A percentile compares a stretch with the other conserved stretches of the same genome.
Evolutionary conservation across 2,797 vertebrate genomes (phyloP).

Genomic region (Scolopax bukidnonensis): DNA sequence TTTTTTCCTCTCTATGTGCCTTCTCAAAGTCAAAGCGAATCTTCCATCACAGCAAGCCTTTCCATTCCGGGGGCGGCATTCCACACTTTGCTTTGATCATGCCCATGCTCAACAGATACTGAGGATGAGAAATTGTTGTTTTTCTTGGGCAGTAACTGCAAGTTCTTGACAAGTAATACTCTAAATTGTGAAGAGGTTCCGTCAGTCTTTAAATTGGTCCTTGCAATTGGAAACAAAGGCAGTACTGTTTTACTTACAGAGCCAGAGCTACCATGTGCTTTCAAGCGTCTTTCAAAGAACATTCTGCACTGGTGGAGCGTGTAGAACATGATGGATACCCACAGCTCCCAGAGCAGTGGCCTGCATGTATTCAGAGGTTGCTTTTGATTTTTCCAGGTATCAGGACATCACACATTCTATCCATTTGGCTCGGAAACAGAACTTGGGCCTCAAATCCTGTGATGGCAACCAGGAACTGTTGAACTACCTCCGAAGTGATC

Average conservation of each 20-base stretch:
- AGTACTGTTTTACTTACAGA: not conserved
- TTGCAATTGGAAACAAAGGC: not conserved
- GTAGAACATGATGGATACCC: not conserved
- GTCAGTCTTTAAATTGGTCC: not conserved
- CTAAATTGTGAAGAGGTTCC: not conserved
- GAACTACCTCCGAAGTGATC: conserved; percentile 90
- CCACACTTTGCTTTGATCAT: not conserved
- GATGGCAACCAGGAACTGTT: conserved; percentile 91
- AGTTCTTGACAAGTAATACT: not conserved
- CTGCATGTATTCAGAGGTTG: not conserved
- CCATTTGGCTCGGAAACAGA: conserved; percentile 88
- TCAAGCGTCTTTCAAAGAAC: not conserved
- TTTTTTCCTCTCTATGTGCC: not conserved
- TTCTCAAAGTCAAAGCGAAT: not conserved
- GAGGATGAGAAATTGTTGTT: not conserved
- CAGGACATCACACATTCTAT: conserved; percentile 93
- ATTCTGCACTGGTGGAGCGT: not conserved
- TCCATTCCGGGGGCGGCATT: not conserved
- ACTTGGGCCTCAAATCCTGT: conserved; percentile 87
- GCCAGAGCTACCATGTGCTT: not conserved
- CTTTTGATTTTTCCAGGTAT: conserved; percentile 80
- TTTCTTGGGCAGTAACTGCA: not conserved
- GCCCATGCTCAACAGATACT: not conserved
- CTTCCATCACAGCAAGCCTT: not conserved
- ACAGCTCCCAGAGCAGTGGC: not conserved